Percentiles rank a stretch among this genome's conserved stretches.
Evolutionary conservation across 2,888 invertebrate species (phyloP).

Genomic region (Chelonus formosanus): DNA sequence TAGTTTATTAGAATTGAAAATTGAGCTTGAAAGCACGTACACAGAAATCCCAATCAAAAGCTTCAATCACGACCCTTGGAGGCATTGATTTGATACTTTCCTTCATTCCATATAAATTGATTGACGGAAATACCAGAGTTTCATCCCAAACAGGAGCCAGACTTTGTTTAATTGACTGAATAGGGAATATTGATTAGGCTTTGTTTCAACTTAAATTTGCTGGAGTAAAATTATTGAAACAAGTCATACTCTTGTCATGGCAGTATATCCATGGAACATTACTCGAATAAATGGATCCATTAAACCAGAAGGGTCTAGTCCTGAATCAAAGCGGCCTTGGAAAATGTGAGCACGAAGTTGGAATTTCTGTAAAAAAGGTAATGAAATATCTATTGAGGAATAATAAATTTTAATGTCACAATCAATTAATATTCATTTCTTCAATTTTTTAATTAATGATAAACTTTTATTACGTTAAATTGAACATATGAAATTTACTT

Average conservation of each 20-base stretch:
- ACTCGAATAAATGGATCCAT: conserved; percentile 67
- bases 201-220: neutral
- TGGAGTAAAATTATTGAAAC: neutral
- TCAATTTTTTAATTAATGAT: neutral
- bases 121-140: conserved; percentile 66
- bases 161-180: conserved; percentile 61
- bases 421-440: neutral
- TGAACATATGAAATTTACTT: conserved; percentile 14
- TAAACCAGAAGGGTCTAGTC: conserved; percentile 67
- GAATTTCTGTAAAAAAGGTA: conserved; percentile 63
- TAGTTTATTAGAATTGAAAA: too few relatives aligned
- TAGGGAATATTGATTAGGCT: neutral
- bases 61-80: conserved; percentile 64
- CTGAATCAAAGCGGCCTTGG: conserved; percentile 73
- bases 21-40: conserved; percentile 50
- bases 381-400: too few relatives aligned
- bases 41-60: conserved; percentile 65
- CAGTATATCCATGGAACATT: conserved; percentile 60
- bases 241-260: conserved; percentile 62
- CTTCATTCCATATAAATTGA: conserved; percentile 63
- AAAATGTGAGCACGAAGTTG: conserved; percentile 74
- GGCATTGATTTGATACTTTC: conserved; percentile 62
- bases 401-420: too few relatives aligned
- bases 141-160: conserved; percentile 73
- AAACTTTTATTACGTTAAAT: neutral